Base-by-base conservation (phyloP, 2,888 invertebrate genomes). In the Tetragonisca angustula region DNA sequence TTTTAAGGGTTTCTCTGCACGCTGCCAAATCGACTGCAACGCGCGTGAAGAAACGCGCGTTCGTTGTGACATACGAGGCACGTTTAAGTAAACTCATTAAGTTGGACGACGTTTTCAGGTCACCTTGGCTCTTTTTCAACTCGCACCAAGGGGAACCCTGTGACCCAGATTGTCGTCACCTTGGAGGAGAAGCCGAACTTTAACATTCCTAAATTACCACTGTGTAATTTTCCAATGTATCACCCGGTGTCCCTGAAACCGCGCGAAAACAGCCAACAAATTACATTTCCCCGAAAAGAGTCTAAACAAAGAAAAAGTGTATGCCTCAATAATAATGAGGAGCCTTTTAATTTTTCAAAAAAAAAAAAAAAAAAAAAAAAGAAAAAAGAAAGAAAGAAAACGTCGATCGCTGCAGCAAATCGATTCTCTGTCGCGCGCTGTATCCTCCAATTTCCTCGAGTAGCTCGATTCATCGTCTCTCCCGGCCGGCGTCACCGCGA, bases 101-200 rank as follows among this genome's bases (percentile, higher is more conserved):
- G 0, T 13, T 11, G 64, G 24, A 43, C 19, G 71, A 43, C 56
- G 59, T 56, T 21, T 27, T 19, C 24, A 72, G 59, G 49, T 72
- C 64, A 65, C 64, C 64, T 36, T 36, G 64, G 15, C n/a, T 65
- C 21, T 15, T 65, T 65, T 65, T 65, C 15, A 15, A 65, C 36
- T 65, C 6, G n/a, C 15, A 32, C 43, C 19, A 65, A 65, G 36
- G n/a, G 32, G 36, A 65, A 65, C 36, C 36, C 43, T 13, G n/a
- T 36, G 64, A 65, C 43, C 64, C 6, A 65, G 21, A 65, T 64
- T 64, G 21, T 36, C 21, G 5, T 6, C 13, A 65, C 64, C 64
- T 36, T 36, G 64, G 9, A 36, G 13, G 19, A 36, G 21, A 65
- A n/a, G 15, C 6, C 64, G 56, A 59, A 59, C 15, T n/a, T 59